Evolutionary conservation across 2,797 vertebrate species (phyloP), one percentile per base, ranked within the genome.

Genomic region (Falco rusticolus): DNA sequence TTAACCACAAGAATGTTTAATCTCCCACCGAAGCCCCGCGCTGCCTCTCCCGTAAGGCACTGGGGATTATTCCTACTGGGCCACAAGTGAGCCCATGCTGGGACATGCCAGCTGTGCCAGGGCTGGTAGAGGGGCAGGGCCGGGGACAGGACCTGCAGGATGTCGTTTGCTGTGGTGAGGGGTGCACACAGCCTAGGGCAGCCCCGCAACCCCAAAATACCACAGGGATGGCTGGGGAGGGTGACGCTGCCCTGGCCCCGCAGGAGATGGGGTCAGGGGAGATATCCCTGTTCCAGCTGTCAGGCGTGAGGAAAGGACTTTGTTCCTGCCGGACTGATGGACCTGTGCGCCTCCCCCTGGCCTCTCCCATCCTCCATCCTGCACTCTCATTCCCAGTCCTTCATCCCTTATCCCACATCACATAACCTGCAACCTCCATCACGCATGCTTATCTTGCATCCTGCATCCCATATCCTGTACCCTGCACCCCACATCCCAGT

Each of bases 1-100:
- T 92, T 90, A 88, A 87, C 51, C 59, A 13, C 68, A 10, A 22
- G 88, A 56, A 83, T 26, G 80, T 43, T 83, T 90, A 59, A 81
- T 93, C 87, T 60, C 16, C 51, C 50, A 7, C 31, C 0, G 0
- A 45, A 76, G 86, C 60, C 57, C 37, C 1, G 0, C 29, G 51
- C 47, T 31, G 53, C 48, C 28, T 20, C 57, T 33, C 45, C 72
- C 5, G 8, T 28, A 15, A 54, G 3, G 84, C 3, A 0, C 51
- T 0, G 0, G 63, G 33, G 78, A 63, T 87, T 47, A 24, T 89
- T 68, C 72, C 94, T 45, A n/a, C 94, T 56, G 87, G 97, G 93
- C 75, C 7, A 5, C 59, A 10, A 26, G 25, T 6, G 4, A 63
- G 63, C 56, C 56, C 24, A 1, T 4, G 34, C 48, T 19, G 47